Base-by-base conservation (phyloP, 30 jellyfish, hydroid and myxozoan genomes). In the Cassiopea xamachana region DNA sequence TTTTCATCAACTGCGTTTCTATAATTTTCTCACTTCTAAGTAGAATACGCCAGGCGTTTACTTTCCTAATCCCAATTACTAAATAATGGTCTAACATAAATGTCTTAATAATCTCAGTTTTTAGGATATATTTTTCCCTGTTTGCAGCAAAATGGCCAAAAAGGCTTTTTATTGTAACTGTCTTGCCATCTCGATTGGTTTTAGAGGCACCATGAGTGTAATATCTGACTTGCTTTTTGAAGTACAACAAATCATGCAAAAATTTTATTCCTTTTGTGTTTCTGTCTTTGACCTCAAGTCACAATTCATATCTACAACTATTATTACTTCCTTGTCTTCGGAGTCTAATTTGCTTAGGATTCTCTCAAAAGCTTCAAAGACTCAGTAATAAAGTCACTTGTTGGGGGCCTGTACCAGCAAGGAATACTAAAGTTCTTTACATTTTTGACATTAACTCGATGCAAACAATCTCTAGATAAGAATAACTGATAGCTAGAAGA, bases 321-420 rank as follows among this genome's bases (percentile, higher is more conserved):
- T 73, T 45, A 78, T 58, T 2, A 78, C 87, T 78, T 78, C 74
- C 87, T 78, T 78, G n/a, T 59, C 87, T 49, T 78, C 87, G 48
- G 87, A 78, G 44, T 78, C 87, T 44, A 78, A 78, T 74, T 78
- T 78, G 73, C 87, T 19, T 74, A 78, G 48, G 47, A 78, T 78
- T 74, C 87, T 74, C 48, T 78, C 87, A 16, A 44, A 55, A 78
- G 19, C 48, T 10, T 46, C 74, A 78, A 78, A 78, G 87, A 58
- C 74, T 78, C n/a, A 78, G 75, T 7, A 55, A 45, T 67, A 15
- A 8, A 67, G 84, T 75, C 43, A 75, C 43, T 74, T 43, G 74
- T 78, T 45, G 87, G 87, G 87, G 87, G 87, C 48, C 48, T 78
- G 44, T 78, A 78, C 87, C 84, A 78, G 87, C 74, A 44, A 3